Evolutionary conservation across 2,797 vertebrate genomes (phyloP).

Genomic region (Poeciliopsis paucimaculata): DNA sequence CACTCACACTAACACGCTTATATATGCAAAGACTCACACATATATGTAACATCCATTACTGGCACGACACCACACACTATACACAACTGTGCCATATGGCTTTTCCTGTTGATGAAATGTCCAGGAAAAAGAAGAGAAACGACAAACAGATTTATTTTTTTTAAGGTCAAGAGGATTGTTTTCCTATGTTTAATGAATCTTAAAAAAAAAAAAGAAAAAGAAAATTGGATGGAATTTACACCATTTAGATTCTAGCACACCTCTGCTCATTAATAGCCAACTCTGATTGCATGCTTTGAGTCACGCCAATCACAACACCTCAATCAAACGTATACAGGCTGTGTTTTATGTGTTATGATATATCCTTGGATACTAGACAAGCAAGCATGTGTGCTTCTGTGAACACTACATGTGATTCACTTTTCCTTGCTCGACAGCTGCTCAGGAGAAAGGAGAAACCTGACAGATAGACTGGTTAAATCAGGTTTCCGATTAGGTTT

Average conservation of each 20-base stretch:
- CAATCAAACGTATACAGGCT: background rate
- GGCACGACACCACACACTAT: constrained; percentile 6
- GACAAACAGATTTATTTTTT: constrained; percentile 2
- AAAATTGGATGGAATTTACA: background rate
- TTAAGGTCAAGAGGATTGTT: background rate
- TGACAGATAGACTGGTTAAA: background rate
- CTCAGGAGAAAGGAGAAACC: constrained; percentile 5
- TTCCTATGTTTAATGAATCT: background rate
- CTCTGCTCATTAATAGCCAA: constrained; percentile 24
- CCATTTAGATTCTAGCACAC: background rate
- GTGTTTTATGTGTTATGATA: background rate
- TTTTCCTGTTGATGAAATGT: constrained; percentile 37
- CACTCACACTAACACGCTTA: constrained; percentile 48
- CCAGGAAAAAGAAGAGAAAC: constrained; percentile 18
- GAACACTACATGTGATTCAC: constrained; percentile 17
- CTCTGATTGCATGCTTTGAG: constrained; percentile 21
- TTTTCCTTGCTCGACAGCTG: constrained; percentile 18
- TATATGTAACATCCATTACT: background rate
- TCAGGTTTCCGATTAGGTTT: background rate
- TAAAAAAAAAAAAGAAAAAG: background rate
- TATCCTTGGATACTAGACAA: background rate
- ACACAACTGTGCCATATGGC: constrained; percentile 15
- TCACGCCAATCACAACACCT: constrained; percentile 17
- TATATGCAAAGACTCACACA: constrained; percentile 5
- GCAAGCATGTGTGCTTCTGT: background rate